Base-by-base conservation (phyloP, 2,888 invertebrate species). In the Cantharis nigra region DNA sequence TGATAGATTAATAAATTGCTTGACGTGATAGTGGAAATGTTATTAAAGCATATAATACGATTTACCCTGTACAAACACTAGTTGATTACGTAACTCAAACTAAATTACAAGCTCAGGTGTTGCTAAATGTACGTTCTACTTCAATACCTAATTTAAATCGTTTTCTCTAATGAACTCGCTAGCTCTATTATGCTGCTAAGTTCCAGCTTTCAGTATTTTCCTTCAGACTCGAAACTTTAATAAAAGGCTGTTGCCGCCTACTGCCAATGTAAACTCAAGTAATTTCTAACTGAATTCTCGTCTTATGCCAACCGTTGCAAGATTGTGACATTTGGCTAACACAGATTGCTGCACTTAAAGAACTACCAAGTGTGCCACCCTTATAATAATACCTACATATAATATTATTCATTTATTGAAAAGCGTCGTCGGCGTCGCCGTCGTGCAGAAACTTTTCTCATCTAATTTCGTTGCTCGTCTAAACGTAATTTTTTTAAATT, bases 41-140 rank as follows among this genome's bases (percentile, higher is more conserved):
- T 49, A 49, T 49, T 49, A 49, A 49, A 49, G n/a, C 49, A 49
- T 49, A 49, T 49, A 49, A 49, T 49, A 49, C 49, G 49, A 49
- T 49, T 49, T 49, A 49, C 49, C 49, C 49, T 16, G 70, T 23
- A 73, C 65, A 63, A 64, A 65, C 30, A 71, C 71, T 71, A 77
- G 69, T 78, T 64, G 64, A 72, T 78, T 78, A 72, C 74, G 72
- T 74, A 78, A 78, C 71, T 78, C 64, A 74, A 78, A 78, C 77
- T 78, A 75, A 74, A 78, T 78, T 78, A 78, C 72, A 74, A 78
- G 72, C 77, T 78, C 77, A 78, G 77, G 77, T 78, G 77, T 78
- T 78, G 67, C 77, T 65, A 70, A 74, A 74, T 69, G 71, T 75
- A 63, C 28, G 71, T 70, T 67, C 74, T 33, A 78, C 77, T 78